phyloP scores from a whole-genome alignment of 2,797 vertebrate species.

The Hippopotamyrus pictus region DNA sequence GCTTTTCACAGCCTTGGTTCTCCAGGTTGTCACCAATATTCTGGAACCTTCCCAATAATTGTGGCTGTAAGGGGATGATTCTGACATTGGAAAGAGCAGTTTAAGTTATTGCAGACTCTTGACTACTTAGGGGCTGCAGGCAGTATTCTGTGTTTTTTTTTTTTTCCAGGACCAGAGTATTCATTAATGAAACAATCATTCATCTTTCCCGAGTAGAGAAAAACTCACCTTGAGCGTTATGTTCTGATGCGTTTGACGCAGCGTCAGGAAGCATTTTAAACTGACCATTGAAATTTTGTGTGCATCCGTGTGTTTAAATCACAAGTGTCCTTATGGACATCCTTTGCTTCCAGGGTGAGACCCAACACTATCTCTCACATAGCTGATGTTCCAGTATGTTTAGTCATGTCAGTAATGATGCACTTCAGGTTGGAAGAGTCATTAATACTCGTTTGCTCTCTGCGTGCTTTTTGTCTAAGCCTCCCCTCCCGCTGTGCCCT shows the following conservation, averaged over 20 bases:
- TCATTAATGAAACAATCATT: background rate
- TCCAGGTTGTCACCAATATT: background rate
- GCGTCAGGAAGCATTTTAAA: background rate
- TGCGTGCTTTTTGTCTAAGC: constrained; percentile 4
- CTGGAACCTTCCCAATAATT: background rate
- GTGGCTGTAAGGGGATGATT: background rate
- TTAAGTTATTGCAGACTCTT: constrained; percentile 2
- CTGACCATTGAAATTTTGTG: background rate
- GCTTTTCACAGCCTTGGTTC: background rate
- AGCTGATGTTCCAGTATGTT: background rate
- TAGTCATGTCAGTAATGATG: background rate
- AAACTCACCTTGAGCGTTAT: background rate
- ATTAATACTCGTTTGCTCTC: constrained; percentile 17
- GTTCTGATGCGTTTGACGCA: background rate
- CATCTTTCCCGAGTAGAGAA: background rate
- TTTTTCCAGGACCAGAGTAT: background rate
- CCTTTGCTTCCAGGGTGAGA: background rate
- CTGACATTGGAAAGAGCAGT: background rate
- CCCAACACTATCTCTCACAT: background rate
- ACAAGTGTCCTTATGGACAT: background rate
- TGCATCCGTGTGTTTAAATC: background rate
- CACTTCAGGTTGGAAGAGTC: background rate
- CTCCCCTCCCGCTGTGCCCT: background rate
- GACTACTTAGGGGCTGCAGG: background rate
- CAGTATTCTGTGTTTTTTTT: background rate